A percentile compares a stretch with the other conserved stretches of the same genome.
Conservation (phyloP, 2,888 invertebrate species). For the Eilema caniola region DNA sequence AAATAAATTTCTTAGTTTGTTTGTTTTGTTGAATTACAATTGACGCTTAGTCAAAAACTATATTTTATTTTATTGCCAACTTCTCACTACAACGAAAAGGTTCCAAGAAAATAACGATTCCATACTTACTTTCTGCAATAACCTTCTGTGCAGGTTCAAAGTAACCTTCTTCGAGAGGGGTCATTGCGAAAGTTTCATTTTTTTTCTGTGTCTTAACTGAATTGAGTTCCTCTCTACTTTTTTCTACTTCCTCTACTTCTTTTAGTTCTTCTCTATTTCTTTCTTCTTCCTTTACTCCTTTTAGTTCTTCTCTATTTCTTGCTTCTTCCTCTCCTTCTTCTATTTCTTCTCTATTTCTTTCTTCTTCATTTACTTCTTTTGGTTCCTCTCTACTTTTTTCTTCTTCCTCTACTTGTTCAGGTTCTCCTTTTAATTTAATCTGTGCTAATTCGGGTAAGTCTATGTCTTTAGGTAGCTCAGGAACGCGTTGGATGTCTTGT, state of each 20-base stretch:
- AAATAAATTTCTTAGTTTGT: background rate
- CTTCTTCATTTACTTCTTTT: no score
- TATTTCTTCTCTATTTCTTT: background rate
- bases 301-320: background rate
- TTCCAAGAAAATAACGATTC: background rate
- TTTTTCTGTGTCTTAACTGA: slow-evolving; percentile 21
- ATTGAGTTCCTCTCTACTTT: background rate
- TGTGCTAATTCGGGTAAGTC: slow-evolving; percentile 9
- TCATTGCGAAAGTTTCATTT: slow-evolving; percentile 61
- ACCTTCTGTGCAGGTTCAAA: slow-evolving; percentile 51
- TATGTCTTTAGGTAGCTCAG: slow-evolving; percentile 9
- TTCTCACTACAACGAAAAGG: background rate
- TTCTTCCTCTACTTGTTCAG: background rate
- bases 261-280: background rate
- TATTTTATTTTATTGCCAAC: background rate
- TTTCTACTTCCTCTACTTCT: background rate
- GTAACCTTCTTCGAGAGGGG: slow-evolving; percentile 66
- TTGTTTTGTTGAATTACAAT: no score
- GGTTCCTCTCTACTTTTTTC: no score
- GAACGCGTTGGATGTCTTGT: slow-evolving; percentile 17
- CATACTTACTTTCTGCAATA: slow-evolving; percentile 52
- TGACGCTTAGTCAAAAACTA: background rate
- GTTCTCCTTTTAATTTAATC: background rate
- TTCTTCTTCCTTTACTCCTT: background rate
- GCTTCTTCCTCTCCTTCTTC: background rate